Percentiles rank a stretch among this genome's conserved stretches.
Conservation (phyloP, 2,113 vertebrate genomes). For the Egretta garzetta region DNA sequence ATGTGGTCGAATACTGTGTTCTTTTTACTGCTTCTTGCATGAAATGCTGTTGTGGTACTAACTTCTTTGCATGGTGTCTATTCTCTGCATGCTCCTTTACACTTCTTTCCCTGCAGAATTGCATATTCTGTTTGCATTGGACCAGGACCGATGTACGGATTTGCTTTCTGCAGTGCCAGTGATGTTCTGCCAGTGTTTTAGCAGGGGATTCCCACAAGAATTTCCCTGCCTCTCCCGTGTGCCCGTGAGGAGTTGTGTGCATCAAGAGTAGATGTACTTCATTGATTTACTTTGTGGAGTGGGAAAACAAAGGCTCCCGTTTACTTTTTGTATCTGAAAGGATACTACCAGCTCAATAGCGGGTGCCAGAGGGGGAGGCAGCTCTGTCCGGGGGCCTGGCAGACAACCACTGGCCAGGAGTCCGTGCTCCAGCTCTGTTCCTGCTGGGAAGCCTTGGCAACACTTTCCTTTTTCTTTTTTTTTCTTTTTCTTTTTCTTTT, state of each 20-base stretch:
- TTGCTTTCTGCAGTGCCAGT: background rate
- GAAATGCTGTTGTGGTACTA: background rate
- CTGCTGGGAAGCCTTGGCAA: conserved; percentile 3
- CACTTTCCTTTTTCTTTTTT: background rate
- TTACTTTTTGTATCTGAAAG: background rate
- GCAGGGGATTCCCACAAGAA: conserved; percentile 10
- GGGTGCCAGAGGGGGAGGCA: background rate
- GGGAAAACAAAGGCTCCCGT: background rate
- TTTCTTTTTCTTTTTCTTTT: background rate
- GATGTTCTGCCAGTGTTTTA: background rate
- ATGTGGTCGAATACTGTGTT: background rate
- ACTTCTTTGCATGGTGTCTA: background rate
- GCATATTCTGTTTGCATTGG: background rate
- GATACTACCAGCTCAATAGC: background rate
- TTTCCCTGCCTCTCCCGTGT: background rate
- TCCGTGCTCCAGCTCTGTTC: background rate
- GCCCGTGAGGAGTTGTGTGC: background rate
- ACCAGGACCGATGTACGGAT: background rate
- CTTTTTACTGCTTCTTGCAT: background rate
- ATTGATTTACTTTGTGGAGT: background rate
- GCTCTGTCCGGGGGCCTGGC: rapidly evolving
- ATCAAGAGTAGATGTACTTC: background rate
- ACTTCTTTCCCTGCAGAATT: background rate
- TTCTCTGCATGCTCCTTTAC: background rate
- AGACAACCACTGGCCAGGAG: background rate